phyloP scores from a whole-genome alignment of 1,140 invertebrate species.

The Bombus impatiens region DNA sequence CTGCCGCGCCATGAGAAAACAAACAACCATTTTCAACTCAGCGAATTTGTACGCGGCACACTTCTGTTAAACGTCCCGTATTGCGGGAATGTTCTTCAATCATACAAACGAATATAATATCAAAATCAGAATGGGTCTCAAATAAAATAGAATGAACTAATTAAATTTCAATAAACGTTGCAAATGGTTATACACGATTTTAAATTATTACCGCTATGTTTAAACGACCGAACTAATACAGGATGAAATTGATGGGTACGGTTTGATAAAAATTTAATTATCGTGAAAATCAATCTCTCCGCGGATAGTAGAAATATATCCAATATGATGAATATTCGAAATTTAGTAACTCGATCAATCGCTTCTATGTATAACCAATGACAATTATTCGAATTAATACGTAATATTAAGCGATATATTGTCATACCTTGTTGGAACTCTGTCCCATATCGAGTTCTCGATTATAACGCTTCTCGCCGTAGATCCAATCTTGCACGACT shows the following conservation, averaged over 20 bases:
- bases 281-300: background rate
- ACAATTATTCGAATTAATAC: background rate
- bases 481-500: conserved; percentile 91
- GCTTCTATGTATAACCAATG: background rate
- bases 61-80: background rate
- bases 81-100: too few relatives aligned
- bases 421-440: conserved; percentile 83
- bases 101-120: background rate
- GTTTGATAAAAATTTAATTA: background rate
- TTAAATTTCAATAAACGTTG: too few relatives aligned
- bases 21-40: background rate
- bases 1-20: background rate
- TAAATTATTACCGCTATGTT: background rate
- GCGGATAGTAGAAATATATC: background rate
- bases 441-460: conserved; percentile 85
- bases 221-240: background rate
- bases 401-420: background rate
- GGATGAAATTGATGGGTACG: background rate
- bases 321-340: background rate
- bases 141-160: background rate
- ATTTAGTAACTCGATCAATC: background rate
- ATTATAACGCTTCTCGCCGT: conserved; percentile 85
- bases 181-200: too few relatives aligned
- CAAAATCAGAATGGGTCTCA: background rate
- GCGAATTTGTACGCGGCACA: background rate